Evolutionary conservation across 2,888 invertebrate species (phyloP).

Genomic region (Campoplex capitator): DNA sequence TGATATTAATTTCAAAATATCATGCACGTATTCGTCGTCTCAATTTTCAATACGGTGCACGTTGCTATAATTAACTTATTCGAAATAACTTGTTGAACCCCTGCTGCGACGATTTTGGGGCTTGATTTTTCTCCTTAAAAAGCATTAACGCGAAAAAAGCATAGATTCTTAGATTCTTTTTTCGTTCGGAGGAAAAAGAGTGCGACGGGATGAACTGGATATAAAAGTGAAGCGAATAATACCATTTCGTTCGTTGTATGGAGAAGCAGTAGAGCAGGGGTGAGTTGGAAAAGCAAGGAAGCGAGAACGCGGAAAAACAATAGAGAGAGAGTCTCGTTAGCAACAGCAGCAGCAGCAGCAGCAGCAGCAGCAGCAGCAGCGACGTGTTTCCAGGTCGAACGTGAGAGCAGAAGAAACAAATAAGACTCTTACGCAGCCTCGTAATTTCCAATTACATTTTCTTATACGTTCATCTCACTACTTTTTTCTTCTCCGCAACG

Average conservation of each 20-base stretch:
- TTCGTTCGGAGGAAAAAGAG: neutral
- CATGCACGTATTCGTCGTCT: too few species aligned
- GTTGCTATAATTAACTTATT: neutral
- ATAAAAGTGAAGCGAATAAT: conserved; percentile 16
- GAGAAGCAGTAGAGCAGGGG: neutral
- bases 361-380: conserved; percentile 36
- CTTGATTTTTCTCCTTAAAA: neutral
- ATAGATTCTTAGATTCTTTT: neutral
- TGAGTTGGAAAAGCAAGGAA: neutral
- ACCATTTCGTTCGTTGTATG: neutral
- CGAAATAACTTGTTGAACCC: neutral
- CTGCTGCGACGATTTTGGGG: neutral
- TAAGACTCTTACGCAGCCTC: conserved; percentile 59
- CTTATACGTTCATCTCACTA: conserved; percentile 37
- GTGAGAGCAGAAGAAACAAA: conserved; percentile 46
- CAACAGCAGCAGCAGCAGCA: conserved; percentile 37
- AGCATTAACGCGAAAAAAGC: neutral
- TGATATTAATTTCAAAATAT: too few species aligned
- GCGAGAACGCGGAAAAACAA: conserved; percentile 37
- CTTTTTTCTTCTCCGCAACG: conserved; percentile 21
- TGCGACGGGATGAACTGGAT: neutral
- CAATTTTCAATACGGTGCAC: too few species aligned
- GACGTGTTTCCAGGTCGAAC: conserved; percentile 3
- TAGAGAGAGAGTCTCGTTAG: conserved; percentile 56
- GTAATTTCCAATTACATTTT: conserved; percentile 69